Evolutionary conservation across 2,888 invertebrate species (phyloP).

Genomic region (Watsonalla cultraria): DNA sequence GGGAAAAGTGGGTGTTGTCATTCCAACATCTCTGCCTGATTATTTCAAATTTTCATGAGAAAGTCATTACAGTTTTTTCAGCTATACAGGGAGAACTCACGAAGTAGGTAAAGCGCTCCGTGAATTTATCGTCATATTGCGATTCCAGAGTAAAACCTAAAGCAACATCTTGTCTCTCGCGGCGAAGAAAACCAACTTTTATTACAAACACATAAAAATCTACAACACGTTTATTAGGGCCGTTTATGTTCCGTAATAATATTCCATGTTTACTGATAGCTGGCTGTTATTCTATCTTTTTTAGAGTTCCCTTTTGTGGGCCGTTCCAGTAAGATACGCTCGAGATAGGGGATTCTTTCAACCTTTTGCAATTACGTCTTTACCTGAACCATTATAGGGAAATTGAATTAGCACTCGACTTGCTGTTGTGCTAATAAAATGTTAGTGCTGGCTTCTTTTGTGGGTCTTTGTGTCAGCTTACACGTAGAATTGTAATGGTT

Average conservation of each 20-base stretch:
- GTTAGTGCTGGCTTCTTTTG: not conserved
- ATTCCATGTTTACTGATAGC: constrained; percentile 61
- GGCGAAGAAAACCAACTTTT: constrained; percentile 36
- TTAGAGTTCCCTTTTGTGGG: constrained; percentile 34
- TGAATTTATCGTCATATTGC: no score
- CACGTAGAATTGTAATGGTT: no score
- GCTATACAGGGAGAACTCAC: constrained; percentile 23
- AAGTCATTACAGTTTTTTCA: no score
- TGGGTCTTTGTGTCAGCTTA: no score
- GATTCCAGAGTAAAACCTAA: constrained; percentile 24
- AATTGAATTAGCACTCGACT: not conserved
- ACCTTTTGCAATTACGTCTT: constrained; percentile 2
- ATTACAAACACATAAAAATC: constrained; percentile 53
- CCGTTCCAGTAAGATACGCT: constrained; percentile 9
- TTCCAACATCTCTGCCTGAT: no score
- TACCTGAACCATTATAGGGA: not conserved
- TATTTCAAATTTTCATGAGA: no score
- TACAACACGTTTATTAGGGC: constrained; percentile 48
- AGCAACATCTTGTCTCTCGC: constrained; percentile 8
- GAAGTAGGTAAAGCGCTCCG: constrained; percentile 21
- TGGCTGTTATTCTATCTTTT: constrained; percentile 44
- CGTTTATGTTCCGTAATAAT: constrained; percentile 53
- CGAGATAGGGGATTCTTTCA: constrained; percentile 6
- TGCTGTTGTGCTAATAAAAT: not conserved
- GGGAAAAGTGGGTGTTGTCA: no score